Conservation (phyloP, 2,113 vertebrate species). For the Hyperopisus bebe region DNA sequence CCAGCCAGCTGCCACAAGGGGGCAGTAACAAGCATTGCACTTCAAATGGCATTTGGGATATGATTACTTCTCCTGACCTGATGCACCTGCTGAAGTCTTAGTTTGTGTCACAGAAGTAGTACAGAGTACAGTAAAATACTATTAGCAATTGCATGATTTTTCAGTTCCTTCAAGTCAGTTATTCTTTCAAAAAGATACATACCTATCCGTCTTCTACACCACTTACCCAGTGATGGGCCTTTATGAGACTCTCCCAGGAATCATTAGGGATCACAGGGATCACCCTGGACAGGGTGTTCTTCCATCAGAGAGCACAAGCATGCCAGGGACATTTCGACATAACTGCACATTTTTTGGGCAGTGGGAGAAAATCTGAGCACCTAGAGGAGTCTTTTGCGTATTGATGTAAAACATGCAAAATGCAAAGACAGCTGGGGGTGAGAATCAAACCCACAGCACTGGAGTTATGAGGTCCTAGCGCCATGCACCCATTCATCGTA, state of each 20-base stretch:
- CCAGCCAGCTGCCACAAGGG: slow-evolving; percentile 1
- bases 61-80: not conserved
- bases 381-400: not conserved
- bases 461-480: not conserved
- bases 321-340: not conserved
- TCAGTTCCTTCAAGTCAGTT: not conserved
- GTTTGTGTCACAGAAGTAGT: not conserved
- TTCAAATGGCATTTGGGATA: not conserved
- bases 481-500: not conserved
- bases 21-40: not conserved
- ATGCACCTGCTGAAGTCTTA: not conserved
- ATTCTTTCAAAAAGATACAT: not conserved
- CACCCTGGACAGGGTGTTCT: not conserved
- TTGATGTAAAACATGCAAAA: not conserved
- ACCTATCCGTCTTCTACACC: not conserved
- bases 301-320: not conserved
- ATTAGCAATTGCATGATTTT: not conserved
- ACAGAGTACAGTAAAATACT: not conserved
- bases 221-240: not conserved
- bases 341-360: not conserved
- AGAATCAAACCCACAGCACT: not conserved
- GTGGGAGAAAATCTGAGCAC: not conserved
- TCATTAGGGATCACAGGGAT: not conserved
- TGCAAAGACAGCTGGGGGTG: not conserved
- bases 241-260: not conserved